phyloP scores from a whole-genome alignment of 2,113 vertebrate genomes.

The Austrofundulus limnaeus region DNA sequence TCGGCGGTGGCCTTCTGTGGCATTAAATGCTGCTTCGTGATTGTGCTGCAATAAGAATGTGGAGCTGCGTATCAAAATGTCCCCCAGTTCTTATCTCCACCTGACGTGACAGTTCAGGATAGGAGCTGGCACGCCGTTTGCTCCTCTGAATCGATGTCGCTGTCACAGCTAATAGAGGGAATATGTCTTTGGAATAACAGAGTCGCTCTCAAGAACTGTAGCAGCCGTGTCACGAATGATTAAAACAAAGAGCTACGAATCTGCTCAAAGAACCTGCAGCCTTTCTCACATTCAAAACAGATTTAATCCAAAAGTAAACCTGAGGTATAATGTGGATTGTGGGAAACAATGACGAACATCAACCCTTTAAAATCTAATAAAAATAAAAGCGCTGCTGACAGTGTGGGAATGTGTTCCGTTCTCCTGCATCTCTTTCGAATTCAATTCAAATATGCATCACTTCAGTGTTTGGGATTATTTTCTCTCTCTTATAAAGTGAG shows the following conservation, averaged over 20 bases:
- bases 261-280: neutral
- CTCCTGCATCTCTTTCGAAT: too few relatives aligned
- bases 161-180: neutral
- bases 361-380: neutral
- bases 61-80: constrained; percentile 3
- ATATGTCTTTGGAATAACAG: neutral
- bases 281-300: neutral
- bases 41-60: neutral
- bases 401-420: too few relatives aligned
- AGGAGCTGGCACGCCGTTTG: neutral
- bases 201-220: neutral
- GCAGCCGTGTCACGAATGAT: neutral
- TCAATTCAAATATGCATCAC: too few relatives aligned
- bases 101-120: constrained; percentile 3
- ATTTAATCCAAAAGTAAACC: neutral
- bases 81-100: constrained; percentile 1
- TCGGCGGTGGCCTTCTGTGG: neutral
- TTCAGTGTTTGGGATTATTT: neutral
- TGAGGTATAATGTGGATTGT: neutral
- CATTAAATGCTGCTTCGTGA: constrained; percentile 4
- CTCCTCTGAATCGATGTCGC: neutral
- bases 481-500: neutral
- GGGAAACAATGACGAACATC: neutral
- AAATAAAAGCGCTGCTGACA: too few relatives aligned
- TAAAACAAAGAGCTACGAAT: neutral